phyloP scores from a whole-genome alignment of 2,797 vertebrate species.

The Malurus splendens region DNA sequence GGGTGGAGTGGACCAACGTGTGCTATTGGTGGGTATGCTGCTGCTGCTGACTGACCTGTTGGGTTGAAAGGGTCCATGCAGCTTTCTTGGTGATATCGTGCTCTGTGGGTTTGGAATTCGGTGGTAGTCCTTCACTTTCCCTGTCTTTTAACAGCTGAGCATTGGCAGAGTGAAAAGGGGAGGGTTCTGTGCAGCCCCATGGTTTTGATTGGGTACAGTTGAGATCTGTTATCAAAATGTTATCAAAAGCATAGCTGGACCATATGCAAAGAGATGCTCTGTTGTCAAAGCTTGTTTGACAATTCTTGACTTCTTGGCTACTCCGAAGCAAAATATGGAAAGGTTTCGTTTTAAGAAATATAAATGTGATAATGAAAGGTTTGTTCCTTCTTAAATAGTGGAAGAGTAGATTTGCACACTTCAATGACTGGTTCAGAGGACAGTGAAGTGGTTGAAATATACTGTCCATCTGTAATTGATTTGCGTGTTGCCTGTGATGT shows the following conservation, averaged over 20 bases:
- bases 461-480: background rate
- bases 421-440: background rate
- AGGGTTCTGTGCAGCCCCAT: background rate
- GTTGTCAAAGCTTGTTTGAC: background rate
- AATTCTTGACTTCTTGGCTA: background rate
- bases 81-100: background rate
- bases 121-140: background rate
- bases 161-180: background rate
- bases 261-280: background rate
- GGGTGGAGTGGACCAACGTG: conserved; percentile 94
- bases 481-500: background rate
- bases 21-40: conserved; percentile 80
- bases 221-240: background rate
- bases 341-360: background rate
- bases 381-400: background rate
- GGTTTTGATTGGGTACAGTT: background rate
- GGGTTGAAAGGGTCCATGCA: background rate
- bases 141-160: background rate
- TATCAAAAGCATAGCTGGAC: background rate
- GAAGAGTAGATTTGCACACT: background rate
- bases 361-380: background rate
- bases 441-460: background rate
- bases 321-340: background rate
- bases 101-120: background rate
- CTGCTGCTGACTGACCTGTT: background rate